These are phyloP conservation scores for Mycetomoellerius zeteki DNA, from an alignment of 1,140 invertebrate species.

Conservation along the genomic window DNA sequence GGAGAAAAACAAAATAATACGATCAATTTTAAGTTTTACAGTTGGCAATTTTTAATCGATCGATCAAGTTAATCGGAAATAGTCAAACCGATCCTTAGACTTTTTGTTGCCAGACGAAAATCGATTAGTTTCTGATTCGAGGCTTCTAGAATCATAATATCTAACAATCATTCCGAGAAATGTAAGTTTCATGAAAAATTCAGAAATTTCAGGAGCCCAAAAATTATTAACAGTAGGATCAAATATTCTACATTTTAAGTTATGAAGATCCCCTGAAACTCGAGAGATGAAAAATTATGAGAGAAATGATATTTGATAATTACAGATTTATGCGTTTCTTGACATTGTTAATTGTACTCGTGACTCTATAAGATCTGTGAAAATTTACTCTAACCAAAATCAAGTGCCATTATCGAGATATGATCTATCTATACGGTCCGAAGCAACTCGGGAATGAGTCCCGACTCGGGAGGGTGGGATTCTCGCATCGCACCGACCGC, in stretches of 20 bases:
- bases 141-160: neutral
- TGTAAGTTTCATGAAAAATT: neutral
- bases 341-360: neutral
- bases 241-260: neutral
- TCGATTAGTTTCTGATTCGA: neutral
- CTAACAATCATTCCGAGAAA: neutral
- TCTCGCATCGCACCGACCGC: conserved; percentile 1
- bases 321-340: neutral
- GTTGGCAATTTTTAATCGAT: too few relatives aligned
- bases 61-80: too few relatives aligned
- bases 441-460: neutral
- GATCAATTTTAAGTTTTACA: too few relatives aligned
- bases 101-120: neutral
- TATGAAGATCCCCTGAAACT: neutral
- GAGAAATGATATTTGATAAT: neutral
- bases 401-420: conserved; percentile 5
- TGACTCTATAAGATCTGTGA: neutral
- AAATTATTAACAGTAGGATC: neutral
- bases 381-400: neutral
- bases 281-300: neutral
- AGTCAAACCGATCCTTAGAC: too few relatives aligned
- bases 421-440: neutral
- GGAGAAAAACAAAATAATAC: too few relatives aligned
- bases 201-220: neutral
- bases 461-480: neutral